Evolutionary conservation across 2,113 vertebrate genomes (phyloP), one percentile per base, ranked within the genome.

Genomic region (Sisor rabdophorus): DNA sequence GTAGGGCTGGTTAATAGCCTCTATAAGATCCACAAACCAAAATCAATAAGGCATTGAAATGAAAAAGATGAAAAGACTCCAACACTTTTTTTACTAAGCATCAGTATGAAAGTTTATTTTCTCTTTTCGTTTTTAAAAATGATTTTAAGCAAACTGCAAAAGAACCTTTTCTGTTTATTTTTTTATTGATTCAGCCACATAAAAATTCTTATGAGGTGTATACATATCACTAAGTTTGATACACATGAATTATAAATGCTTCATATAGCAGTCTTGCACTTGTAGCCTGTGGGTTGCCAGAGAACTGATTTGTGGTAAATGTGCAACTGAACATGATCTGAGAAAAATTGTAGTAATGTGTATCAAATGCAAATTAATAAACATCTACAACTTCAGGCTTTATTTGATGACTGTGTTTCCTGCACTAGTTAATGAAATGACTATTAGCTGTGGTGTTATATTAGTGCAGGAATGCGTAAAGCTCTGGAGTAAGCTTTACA

Each of bases 171-270:
- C 80, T 86, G 86, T 86, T 83, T 84, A 71, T 83, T 74, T 78
- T 76, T 52, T 47, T 72, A 73, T 82, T 82, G 81, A 78, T 77
- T 88, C 82, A 78, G 87, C 83, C 89, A 88, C 83, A 92, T 92
- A 92, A 92, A 92, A 91, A 92, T 91, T 92, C 91, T 81, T 91
- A 88, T 83, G 89, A 92, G 89, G 89, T 90, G 79, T 89, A 83
- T 89, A 90, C 90, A 91, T 92, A 92, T 92, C 90, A 91, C 91
- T 86, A 91, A 89, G 92, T 92, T 91, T 91, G 90, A 89, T 91
- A 83, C 88, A 88, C 90, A 92, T 93, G 90, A 91, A 92, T 93
- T 90, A 93, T 92, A 87, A 92, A 93, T 93, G 89, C 90, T 87
- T 91, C 87, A 87, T 88, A 90, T 87, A 89, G 87, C 89, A 88